These are phyloP conservation scores for Atherinosoma microstoma DNA, from an alignment of 2,797 vertebrate species.

Conservation along the genomic window DNA sequence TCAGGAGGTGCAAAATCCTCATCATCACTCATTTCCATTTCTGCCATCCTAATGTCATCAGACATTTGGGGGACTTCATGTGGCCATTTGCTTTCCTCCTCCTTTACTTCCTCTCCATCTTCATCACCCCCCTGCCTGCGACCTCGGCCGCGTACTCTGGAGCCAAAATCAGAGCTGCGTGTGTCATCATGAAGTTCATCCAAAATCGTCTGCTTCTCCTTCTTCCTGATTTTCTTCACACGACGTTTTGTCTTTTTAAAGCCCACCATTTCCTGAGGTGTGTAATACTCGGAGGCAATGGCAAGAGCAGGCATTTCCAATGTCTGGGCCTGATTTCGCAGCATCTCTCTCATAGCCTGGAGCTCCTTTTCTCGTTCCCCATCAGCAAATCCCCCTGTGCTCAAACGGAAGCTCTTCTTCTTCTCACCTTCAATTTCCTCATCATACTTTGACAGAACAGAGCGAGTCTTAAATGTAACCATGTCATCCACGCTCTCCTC, in stretches of 20 bases:
- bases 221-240: constrained; percentile 91
- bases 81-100: constrained; percentile 19
- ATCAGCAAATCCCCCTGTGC: constrained; percentile 84
- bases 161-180: constrained; percentile 87
- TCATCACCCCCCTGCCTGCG: constrained; percentile 33
- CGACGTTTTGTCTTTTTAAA: constrained; percentile 91
- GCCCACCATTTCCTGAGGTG: constrained; percentile 89
- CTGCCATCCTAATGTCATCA: constrained; percentile 87
- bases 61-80: constrained; percentile 68
- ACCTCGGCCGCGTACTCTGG: constrained; percentile 81
- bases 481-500: constrained; percentile 92
- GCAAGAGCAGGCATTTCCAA: constrained; percentile 82
- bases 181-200: constrained; percentile 82
- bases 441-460: constrained; percentile 91
- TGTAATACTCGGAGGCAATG: constrained; percentile 90
- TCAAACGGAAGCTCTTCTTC: constrained; percentile 89
- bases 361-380: constrained; percentile 89
- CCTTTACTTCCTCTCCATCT: constrained; percentile 26
- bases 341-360: constrained; percentile 85
- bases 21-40: constrained; percentile 93
- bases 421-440: constrained; percentile 94
- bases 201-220: constrained; percentile 75
- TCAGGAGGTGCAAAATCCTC: constrained; percentile 72
- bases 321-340: constrained; percentile 88
- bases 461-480: constrained; percentile 82